phyloP scores from a whole-genome alignment of 2,888 invertebrate species.

The Meteorus colon region DNA sequence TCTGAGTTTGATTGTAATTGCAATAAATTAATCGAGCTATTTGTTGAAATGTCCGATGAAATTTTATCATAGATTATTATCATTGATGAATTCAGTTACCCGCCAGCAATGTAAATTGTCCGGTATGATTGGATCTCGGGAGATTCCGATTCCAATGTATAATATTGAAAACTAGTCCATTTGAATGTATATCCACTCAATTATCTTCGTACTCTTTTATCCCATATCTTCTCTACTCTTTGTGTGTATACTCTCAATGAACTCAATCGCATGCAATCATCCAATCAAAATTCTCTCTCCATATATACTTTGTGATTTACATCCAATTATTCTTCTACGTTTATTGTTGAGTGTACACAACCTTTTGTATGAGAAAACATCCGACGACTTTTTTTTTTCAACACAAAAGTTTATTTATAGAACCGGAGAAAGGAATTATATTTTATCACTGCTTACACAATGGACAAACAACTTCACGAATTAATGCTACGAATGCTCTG shows the following conservation, averaged over 20 bases:
- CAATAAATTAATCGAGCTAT: not conserved
- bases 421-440: not conserved
- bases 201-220: not conserved
- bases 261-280: not conserved
- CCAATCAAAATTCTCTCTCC: not conserved
- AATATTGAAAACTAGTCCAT: constrained; percentile 31
- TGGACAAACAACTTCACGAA: not conserved
- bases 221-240: not conserved
- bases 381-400: too few relatives aligned
- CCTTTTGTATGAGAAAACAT: too few relatives aligned
- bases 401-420: too few relatives aligned
- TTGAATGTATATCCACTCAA: constrained; percentile 26
- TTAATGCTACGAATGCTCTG: not conserved
- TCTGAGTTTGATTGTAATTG: not conserved
- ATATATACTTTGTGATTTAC: not conserved
- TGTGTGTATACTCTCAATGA: constrained; percentile 4
- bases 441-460: not conserved
- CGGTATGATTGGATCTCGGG: constrained; percentile 36
- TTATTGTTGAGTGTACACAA: not conserved
- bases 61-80: constrained; percentile 18
- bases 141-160: constrained; percentile 19
- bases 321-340: not conserved
- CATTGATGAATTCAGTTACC: constrained; percentile 16
- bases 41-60: constrained; percentile 21
- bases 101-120: constrained; percentile 9